Conservation (phyloP, 2,113 vertebrate genomes). For the Thomomys bottae region DNA sequence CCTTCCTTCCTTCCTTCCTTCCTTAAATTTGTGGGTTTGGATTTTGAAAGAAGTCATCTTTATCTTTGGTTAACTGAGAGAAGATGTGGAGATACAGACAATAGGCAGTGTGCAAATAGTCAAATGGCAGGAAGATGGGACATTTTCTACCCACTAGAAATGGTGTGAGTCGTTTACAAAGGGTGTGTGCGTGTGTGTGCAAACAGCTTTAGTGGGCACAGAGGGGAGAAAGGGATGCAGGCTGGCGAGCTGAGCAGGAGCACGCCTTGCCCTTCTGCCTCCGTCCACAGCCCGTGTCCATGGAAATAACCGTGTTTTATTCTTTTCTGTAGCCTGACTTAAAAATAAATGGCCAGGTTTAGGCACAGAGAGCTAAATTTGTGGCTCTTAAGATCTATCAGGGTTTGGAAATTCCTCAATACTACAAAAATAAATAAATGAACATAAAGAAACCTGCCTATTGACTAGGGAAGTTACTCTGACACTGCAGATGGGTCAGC, state of each 20-base stretch:
- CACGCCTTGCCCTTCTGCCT: not conserved
- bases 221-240: not conserved
- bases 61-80: slow-evolving; percentile 38
- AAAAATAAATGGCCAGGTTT: not conserved
- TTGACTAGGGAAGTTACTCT: not conserved
- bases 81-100: not conserved
- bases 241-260: not conserved
- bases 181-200: too few species aligned
- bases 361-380: not conserved
- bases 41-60: slow-evolving; percentile 38
- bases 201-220: not conserved
- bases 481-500: not conserved
- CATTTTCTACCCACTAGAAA: not conserved
- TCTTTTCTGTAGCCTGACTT: not conserved
- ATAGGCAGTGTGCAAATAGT: not conserved
- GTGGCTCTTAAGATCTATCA: not conserved
- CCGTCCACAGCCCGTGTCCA: not conserved
- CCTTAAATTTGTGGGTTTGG: not conserved
- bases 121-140: not conserved
- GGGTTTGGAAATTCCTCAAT: not conserved
- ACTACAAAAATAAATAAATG: not conserved
- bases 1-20: not conserved
- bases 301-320: not conserved
- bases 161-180: not conserved
- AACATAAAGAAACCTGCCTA: not conserved